These are phyloP conservation scores for Typhlichthys subterraneus DNA, from an alignment of 2,797 vertebrate genomes.

Conservation along the genomic window DNA sequence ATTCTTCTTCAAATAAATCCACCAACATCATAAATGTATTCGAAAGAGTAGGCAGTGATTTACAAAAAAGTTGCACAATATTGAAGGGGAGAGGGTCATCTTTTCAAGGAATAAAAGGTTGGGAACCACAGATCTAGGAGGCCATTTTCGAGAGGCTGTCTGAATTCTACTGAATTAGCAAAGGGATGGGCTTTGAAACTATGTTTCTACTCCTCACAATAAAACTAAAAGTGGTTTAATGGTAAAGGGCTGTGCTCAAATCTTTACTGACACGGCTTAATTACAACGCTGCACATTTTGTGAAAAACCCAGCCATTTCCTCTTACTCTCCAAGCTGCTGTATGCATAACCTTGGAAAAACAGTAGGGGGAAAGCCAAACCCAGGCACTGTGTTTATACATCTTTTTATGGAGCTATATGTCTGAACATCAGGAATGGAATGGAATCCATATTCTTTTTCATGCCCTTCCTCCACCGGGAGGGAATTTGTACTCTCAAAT, in stretches of 20 bases:
- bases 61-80: no score
- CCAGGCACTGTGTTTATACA: constrained; percentile 62
- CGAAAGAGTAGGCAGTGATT: no score
- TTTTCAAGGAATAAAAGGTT: no score
- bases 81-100: no score
- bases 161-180: constrained; percentile 19
- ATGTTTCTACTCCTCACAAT: constrained; percentile 29
- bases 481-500: constrained; percentile 37
- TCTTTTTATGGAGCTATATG: constrained; percentile 49
- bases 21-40: no score
- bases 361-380: constrained; percentile 37
- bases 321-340: constrained; percentile 52
- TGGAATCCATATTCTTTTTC: constrained; percentile 68
- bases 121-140: no score
- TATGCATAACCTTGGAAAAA: constrained; percentile 60
- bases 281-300: constrained; percentile 59
- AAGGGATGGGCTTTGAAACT: constrained; percentile 13
- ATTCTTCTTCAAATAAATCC: no score
- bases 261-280: constrained; percentile 69
- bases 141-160: neutral
- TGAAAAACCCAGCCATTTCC: constrained; percentile 67
- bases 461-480: constrained; percentile 64
- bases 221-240: constrained; percentile 40
- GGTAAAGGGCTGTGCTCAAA: constrained; percentile 51
- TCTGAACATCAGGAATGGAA: constrained; percentile 60